phyloP scores from a whole-genome alignment of 1,140 invertebrate species.

The Lepidurus apus region DNA sequence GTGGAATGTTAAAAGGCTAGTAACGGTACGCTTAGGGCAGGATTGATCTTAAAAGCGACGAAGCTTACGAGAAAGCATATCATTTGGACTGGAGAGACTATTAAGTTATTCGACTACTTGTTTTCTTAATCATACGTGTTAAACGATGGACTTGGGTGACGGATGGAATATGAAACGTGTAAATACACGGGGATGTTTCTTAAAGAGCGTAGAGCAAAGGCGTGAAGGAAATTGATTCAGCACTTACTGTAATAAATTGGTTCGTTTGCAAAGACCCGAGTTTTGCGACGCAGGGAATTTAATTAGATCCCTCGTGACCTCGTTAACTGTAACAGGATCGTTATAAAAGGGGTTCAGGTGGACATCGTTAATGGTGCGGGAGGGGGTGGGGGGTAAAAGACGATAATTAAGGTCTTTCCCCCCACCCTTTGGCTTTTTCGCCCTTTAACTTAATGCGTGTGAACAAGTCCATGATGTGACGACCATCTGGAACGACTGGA shows the following conservation, averaged over 20 bases:
- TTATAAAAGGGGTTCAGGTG: constrained; percentile 9
- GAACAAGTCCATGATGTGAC: constrained; percentile 21
- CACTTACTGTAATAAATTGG: background rate
- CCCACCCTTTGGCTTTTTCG: background rate
- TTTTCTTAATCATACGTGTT: no score
- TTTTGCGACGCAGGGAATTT: background rate
- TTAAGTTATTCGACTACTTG: no score
- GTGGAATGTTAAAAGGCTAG: no score
- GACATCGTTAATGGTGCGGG: constrained; percentile 6
- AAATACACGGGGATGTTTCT: no score
- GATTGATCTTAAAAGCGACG: no score
- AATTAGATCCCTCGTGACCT: constrained; percentile 3
- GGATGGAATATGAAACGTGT: no score
- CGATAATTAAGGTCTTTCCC: background rate
- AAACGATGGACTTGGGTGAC: no score
- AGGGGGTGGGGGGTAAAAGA: background rate
- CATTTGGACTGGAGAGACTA: no score
- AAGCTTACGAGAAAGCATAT: no score
- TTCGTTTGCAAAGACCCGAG: background rate
- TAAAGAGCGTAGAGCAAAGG: background rate
- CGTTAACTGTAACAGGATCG: background rate
- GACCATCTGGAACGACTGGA: constrained; percentile 3
- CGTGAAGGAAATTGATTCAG: background rate
- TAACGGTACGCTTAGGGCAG: no score
- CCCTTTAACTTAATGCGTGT: background rate